Evolutionary conservation across 2,888 invertebrate genomes (phyloP), one percentile per base, ranked within the genome.

Genomic region (Acholoe squamosa): DNA sequence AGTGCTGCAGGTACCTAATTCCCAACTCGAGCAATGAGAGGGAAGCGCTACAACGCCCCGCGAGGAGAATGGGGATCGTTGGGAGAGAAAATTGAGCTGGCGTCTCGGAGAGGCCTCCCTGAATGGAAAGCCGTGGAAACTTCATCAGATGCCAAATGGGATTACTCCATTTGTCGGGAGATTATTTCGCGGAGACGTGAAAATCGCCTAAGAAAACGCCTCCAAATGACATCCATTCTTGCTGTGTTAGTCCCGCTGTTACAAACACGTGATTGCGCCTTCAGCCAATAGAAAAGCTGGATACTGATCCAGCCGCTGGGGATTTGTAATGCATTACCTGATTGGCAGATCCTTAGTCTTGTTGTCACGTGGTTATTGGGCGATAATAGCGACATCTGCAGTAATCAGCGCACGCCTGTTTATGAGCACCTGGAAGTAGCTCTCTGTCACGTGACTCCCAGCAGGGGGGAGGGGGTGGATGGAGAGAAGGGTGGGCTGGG

Each of bases 321-420:
- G 77, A 77, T 77, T 77, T 77, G 77, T 77, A 77, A n/a, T 77
- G 77, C 77, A 77, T 77, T 77, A 77, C 77, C 77, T 77, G 77
- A 77, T 77, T 77, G 77, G 77, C 77, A 77, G 31, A 34, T 33
- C 33, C 77, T 77, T 34, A 33, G 33, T 77, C 34, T 34, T 77
- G 77, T 77, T 77, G 77, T 77, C 77, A 77, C 77, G 77, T 34
- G 33, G 31, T 34, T 77, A 77, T 77, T 77, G 77, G 34, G 31
- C 31, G 77, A 34, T 77, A 77, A 77, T 77, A 33, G 77, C 77
- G 34, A 34, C 77, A 77, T 77, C 77, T 77, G 61, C 61, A 61
- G 61, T 61, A 61, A 61, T 61, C 61, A 61, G 61, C 61, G n/a
- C 22, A n/a, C 61, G 61, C 22, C 19, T 61, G 61, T 61, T 61